Percentiles rank a stretch among this genome's conserved stretches.
phyloP scores from a whole-genome alignment of 2,888 invertebrate genomes.

The Drosophila anomalata region DNA sequence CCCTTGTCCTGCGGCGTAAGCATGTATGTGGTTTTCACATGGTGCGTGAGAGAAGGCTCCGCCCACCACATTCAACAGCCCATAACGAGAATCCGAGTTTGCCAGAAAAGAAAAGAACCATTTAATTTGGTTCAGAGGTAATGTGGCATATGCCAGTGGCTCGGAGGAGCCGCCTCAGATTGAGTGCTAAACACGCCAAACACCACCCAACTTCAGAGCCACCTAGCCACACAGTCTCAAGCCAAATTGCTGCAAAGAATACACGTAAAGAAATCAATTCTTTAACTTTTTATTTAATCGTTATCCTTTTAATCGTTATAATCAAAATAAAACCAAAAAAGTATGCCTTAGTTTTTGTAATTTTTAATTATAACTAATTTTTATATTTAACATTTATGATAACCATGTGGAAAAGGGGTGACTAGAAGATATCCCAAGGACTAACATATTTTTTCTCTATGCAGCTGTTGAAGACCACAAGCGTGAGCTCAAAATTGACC shows the following conservation, averaged over 20 bases:
- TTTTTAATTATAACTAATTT: too few relatives aligned
- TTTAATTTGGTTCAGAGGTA: constrained; percentile 78
- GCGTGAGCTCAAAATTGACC: constrained; percentile 51
- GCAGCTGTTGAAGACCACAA: constrained; percentile 24
- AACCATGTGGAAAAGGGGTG: too few relatives aligned
- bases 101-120: constrained; percentile 48
- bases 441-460: neutral
- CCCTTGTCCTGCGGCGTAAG: constrained; percentile 18
- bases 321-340: too few relatives aligned
- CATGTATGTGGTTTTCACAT: constrained; percentile 64
- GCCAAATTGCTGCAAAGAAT: constrained; percentile 25
- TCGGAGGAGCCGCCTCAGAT: constrained; percentile 59
- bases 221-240: constrained; percentile 12
- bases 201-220: constrained; percentile 13
- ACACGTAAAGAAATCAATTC: neutral
- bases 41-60: constrained; percentile 45
- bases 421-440: neutral
- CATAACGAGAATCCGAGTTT: constrained; percentile 64
- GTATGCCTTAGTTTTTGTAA: neutral
- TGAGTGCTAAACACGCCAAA: constrained; percentile 70
- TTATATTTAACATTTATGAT: too few relatives aligned
- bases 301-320: too few relatives aligned
- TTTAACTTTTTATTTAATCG: too few relatives aligned
- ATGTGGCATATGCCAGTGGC: constrained; percentile 73
- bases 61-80: constrained; percentile 74